Percentiles rank a stretch among this genome's conserved stretches.
Conservation (phyloP, 2,888 invertebrate species). For the Pollenia griseotomentosa region DNA sequence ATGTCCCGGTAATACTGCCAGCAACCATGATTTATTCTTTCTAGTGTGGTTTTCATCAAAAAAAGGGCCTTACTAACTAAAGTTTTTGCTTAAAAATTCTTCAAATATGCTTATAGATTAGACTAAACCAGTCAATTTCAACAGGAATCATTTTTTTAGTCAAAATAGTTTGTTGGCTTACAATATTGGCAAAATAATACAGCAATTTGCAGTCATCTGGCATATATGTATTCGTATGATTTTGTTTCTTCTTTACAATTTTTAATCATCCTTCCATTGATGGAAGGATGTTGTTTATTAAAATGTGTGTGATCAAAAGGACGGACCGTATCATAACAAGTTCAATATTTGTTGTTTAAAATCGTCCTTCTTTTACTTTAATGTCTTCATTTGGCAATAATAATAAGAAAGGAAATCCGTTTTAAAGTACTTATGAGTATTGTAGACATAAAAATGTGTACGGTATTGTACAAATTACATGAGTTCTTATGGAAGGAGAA, state of each 20-base stretch:
- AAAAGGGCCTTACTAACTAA: too few species aligned
- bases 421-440: conserved; percentile 4
- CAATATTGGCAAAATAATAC: not conserved
- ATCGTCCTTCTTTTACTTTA: not conserved
- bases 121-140: too few species aligned
- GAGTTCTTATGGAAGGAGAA: too few species aligned
- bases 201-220: conserved; percentile 12
- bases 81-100: too few species aligned
- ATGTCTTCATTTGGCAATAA: not conserved
- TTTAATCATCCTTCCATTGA: conserved; percentile 29
- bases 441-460: conserved; percentile 17
- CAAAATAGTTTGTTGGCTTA: conserved; percentile 1
- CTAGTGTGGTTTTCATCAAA: too few species aligned
- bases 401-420: conserved; percentile 16
- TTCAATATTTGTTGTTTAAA: conserved; percentile 17
- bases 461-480: not conserved
- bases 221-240: not conserved
- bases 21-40: too few species aligned
- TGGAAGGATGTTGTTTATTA: conserved; percentile 9
- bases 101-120: too few species aligned
- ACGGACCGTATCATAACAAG: not conserved
- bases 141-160: too few species aligned
- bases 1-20: too few species aligned
- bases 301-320: conserved; percentile 11
- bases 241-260: conserved; percentile 25